Evolutionary conservation across 2,113 vertebrate species (phyloP).

Genomic region (Argyrosomus japonicus): DNA sequence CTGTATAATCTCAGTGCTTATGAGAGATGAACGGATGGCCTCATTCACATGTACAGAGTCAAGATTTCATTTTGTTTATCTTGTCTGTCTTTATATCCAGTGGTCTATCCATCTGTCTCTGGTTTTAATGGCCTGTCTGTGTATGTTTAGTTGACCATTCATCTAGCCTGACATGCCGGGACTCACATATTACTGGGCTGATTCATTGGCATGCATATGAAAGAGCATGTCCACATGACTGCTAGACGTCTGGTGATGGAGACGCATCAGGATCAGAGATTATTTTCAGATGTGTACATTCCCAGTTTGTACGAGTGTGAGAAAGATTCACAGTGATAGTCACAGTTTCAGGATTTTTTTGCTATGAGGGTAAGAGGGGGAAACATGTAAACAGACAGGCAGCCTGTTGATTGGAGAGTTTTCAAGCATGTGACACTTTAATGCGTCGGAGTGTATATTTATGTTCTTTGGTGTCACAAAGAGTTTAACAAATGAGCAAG

Average conservation of each 20-base stretch:
- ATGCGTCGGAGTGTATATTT: no score
- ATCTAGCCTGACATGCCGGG: conserved; percentile 62
- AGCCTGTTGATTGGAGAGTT: no score
- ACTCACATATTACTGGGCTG: conserved; percentile 58
- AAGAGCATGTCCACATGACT: conserved; percentile 25
- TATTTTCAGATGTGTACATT: conserved; percentile 8
- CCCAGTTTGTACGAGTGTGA: background rate
- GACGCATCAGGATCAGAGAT: conserved; percentile 6
- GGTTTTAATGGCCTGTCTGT: conserved; percentile 76
- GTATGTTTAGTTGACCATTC: conserved; percentile 69
- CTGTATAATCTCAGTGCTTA: background rate
- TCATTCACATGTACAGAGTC: conserved; percentile 14
- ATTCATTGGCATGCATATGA: conserved; percentile 66
- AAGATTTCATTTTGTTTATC: conserved; percentile 50
- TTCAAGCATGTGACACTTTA: no score
- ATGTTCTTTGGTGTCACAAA: no score
- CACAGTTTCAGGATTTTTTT: background rate
- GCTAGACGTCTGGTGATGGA: conserved; percentile 4
- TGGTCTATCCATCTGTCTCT: conserved; percentile 62
- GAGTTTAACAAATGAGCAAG: no score
- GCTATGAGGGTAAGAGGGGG: no score
- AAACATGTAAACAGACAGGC: no score
- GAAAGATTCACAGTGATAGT: background rate
- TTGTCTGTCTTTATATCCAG: conserved; percentile 60
- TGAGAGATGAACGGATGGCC: background rate